Percentiles rank a stretch among this genome's conserved stretches.
These are phyloP conservation scores for Rhinophrynus dorsalis DNA, from an alignment of 2,797 vertebrate genomes.

Conservation along the genomic window DNA sequence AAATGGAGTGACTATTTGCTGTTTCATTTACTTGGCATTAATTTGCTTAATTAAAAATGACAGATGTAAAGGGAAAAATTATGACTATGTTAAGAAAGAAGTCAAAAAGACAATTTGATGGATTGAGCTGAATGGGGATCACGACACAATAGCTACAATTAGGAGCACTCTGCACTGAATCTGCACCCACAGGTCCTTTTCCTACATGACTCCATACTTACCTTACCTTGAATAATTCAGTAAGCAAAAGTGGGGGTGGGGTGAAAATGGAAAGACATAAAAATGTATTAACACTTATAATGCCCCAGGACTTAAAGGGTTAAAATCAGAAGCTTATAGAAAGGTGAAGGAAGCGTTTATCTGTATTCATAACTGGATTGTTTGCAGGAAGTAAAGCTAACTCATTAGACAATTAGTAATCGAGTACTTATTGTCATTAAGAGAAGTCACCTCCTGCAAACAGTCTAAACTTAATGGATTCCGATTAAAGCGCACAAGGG, in stretches of 20 bases:
- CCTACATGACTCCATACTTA: constrained; percentile 17
- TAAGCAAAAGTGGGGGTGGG: constrained; percentile 1
- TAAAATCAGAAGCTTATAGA: constrained; percentile 11
- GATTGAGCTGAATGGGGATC: constrained; percentile 44
- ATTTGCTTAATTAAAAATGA: no score
- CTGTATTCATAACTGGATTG: constrained; percentile 41
- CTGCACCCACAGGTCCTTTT: no score
- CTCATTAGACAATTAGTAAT: constrained; percentile 67
- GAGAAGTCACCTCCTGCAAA: constrained; percentile 54
- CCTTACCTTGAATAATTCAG: constrained; percentile 29
- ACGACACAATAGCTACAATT: constrained; percentile 56
- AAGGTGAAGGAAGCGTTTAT: constrained; percentile 7
- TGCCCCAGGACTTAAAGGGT: no score
- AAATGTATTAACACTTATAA: constrained; percentile 41
- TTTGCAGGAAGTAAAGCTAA: constrained; percentile 49
- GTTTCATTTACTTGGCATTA: no score
- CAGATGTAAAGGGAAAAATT: no score
- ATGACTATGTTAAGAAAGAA: constrained; percentile 34
- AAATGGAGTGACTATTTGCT: no score
- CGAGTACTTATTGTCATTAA: constrained; percentile 68
- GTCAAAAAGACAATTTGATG: constrained; percentile 32
- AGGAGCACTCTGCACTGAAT: constrained; percentile 53
- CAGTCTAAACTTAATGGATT: constrained; percentile 71
- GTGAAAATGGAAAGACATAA: constrained; percentile 42
- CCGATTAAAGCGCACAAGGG: constrained; percentile 64